Evolutionary conservation across 2,888 invertebrate species (phyloP), one percentile per base, ranked within the genome.

Genomic region (Parapristionchus giblindavisi): DNA sequence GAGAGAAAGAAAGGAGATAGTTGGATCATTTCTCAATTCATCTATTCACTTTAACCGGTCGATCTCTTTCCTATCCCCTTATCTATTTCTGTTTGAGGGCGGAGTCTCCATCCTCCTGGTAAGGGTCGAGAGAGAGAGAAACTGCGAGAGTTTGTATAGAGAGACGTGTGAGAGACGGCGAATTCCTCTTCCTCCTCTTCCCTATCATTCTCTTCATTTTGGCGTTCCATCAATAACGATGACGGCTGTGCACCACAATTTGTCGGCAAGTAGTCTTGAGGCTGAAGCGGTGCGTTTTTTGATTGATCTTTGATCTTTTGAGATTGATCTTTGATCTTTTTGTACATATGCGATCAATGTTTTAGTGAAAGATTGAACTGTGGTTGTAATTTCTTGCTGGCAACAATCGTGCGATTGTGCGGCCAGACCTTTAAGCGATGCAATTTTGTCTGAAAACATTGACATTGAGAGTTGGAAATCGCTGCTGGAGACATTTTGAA

Each of bases 231-330:
- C 17, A 8, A 8, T 43, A 43, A 43, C 17, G 43, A 43, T 43
- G 43, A 43, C 17, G 54, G 24, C 11, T 3, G 54, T 4, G 14
- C 1, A 29, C 14, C 29, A 8, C 54, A 54, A 14, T 11, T 54
- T 6, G 24, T 1, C 14, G 2, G 27, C 27, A 54, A 8, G 1
- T 40, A 34, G 40, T n/a, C 60, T 60, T 8, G 40, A 40, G 40
- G 27, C 63, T 5, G 63, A 63, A 27, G 63, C 63, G 63, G 63
- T 63, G 43, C 36, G 63, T 8, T 43, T 17, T 8, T 17, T 17
- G 21, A 61, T 63, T 63, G 63, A 40, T 40, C 40, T 40, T 63
- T 40, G 63, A 24, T 63, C 5, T 63, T 29, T 63, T 21, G 24
- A 38, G 8, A 43, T 43, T 43, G 43, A 43, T 43, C 17, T 43